Percentiles rank a stretch among this genome's conserved stretches.
These are phyloP conservation scores for Trachurus trachurus DNA, from an alignment of 2,797 vertebrate genomes.

Conservation along the genomic window DNA sequence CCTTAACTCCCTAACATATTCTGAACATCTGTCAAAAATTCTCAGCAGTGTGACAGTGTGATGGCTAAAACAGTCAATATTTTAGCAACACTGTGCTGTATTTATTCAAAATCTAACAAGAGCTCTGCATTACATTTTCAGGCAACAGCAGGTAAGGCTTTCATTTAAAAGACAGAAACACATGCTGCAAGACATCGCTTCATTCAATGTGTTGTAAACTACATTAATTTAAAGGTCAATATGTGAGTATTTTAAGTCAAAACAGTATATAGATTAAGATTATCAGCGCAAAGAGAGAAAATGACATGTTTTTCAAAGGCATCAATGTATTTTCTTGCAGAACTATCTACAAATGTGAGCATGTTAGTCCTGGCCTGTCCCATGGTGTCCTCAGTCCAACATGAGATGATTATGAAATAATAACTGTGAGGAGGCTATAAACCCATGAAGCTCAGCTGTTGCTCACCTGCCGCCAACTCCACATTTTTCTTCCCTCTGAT, in stretches of 20 bases:
- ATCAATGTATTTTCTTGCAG: too few relatives aligned
- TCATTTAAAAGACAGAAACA: conserved; percentile 40
- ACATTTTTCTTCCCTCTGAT: too few relatives aligned
- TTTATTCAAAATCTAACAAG: conserved; percentile 48
- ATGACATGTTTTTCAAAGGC: too few relatives aligned
- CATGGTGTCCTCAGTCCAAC: too few relatives aligned
- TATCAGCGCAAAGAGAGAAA: not conserved
- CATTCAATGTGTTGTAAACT: conserved; percentile 7
- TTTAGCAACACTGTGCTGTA: conserved; percentile 46
- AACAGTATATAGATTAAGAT: too few relatives aligned
- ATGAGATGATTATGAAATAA: too few relatives aligned
- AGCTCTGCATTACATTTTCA: conserved; percentile 26
- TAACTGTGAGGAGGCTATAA: too few relatives aligned
- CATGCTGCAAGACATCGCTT: conserved; percentile 8
- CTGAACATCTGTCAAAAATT: conserved; percentile 69
- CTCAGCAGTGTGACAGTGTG: conserved; percentile 55
- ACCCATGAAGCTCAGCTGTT: not conserved
- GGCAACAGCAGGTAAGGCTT: conserved; percentile 23
- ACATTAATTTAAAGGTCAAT: conserved; percentile 19
- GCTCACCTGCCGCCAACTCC: not conserved
- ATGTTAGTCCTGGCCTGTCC: not conserved
- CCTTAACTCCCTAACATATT: conserved; percentile 41
- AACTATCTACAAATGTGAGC: too few relatives aligned
- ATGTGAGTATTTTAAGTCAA: too few relatives aligned
- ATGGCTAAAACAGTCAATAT: conserved; percentile 60